Conservation (phyloP, 35 echinoderm and acorn worm species). For the Antedon bifida region DNA sequence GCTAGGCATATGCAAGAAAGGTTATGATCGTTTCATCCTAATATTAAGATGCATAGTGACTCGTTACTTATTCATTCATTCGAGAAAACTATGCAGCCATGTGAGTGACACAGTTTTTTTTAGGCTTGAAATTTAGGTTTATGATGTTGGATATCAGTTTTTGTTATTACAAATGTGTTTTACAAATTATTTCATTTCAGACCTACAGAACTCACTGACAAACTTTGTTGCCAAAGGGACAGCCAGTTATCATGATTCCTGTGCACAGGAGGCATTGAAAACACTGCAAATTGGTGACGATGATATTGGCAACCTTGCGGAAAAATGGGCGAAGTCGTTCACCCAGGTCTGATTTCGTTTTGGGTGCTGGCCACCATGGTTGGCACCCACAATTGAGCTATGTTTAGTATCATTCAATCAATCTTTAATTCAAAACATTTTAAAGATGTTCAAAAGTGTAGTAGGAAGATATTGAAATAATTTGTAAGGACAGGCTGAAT, state of each 20-base stretch:
- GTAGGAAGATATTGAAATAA: no score
- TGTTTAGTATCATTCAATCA: not conserved
- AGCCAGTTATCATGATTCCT: slow-evolving; percentile 31
- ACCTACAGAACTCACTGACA: slow-evolving; percentile 38
- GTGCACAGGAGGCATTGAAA: slow-evolving; percentile 28
- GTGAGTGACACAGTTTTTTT: no score
- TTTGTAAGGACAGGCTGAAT: no score
- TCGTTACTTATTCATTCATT: no score
- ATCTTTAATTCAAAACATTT: not conserved
- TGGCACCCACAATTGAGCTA: not conserved
- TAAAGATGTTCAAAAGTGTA: not conserved
- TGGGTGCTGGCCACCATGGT: not conserved
- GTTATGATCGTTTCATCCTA: no score
- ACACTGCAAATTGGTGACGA: slow-evolving; percentile 48
- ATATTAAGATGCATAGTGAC: no score
- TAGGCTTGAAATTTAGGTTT: no score
- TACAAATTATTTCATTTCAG: slow-evolving; percentile 25
- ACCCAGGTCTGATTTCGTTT: slow-evolving; percentile 42
- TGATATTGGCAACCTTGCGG: slow-evolving; percentile 76
- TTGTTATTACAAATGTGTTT: no score
- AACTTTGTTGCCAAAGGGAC: slow-evolving; percentile 60
- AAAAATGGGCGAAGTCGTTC: slow-evolving; percentile 66
- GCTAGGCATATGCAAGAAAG: no score
- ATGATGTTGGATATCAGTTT: no score
- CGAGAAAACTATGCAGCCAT: no score